Evolutionary conservation across 2,888 invertebrate genomes (phyloP), one percentile per base, ranked within the genome.

Genomic region (Synergus laeviventris): DNA sequence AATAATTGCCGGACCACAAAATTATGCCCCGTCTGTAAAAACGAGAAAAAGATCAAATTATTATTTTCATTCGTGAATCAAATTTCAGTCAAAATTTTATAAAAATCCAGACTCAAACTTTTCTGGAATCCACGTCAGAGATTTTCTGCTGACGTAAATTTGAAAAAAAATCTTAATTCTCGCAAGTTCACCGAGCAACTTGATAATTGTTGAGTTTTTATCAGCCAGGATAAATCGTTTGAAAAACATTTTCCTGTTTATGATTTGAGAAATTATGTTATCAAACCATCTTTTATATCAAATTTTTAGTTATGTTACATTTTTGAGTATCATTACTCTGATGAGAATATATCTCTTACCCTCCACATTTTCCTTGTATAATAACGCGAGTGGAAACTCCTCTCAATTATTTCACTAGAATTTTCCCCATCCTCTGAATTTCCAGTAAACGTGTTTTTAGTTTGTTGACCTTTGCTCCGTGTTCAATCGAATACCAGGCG

Each of bases 1-100:
- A 84, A 85, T 88, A 85, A 88, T 88, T 86, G 86, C 84, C 36
- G 70, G 31, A 31, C 31, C 49, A 70, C 74, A 74, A 74, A 42
- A 74, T 59, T 74, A 59, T 39, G 59, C 24, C 38, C 59, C 31
- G 74, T 59, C 42, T 74, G 9, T 74, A 56, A 36, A 74, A 74
- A 38, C 16, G 1, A 31, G 24, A 70, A 70, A 45, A 9, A 49
- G 31, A 49, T 70, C 36, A 70, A 49, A 70, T 70, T 18, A 70
- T 70, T n/a, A n/a, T n/a, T n/a, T 24, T 49, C 49, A 49, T 31
- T 49, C 11, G 31, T 31, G 45, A 14, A 49, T 49, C 49, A 16
- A n/a, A 45, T 70, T 45, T 70, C n/a, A 9, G 4, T 38, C 21
- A 39, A 12, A 21, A 11, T 42, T 64, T 21, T 14, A 7, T 3